Base-by-base conservation (phyloP, 2,113 vertebrate genomes). In the Taxidea taxus region DNA sequence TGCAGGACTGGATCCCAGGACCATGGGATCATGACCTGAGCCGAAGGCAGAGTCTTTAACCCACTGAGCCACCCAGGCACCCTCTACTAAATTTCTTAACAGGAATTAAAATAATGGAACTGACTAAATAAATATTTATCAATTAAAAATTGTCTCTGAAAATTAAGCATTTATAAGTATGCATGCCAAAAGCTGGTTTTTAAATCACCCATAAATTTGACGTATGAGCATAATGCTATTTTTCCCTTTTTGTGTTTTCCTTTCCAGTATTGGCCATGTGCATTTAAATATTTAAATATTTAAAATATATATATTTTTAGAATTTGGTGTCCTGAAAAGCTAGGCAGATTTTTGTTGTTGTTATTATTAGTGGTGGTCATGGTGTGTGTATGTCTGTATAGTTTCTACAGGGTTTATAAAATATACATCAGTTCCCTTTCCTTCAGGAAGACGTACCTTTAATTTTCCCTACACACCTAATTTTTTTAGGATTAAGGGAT, bases 401-500 rank as follows among this genome's bases (percentile, higher is more conserved):
- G 12, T 82, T 37, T 80, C 9, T 18, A 64, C 4, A 92, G 16
- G 81, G 9, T 84, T 95, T 37, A 44, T 42, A 94, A 96, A 80
- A 77, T 80, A 58, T 2, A 87, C 3, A 60, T 75, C 13, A 72
- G 8, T 77, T 83, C 78, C 6, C 44, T 89, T 97, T 82, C n/a
- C 37, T 81, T 86, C 89, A 16, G 10, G 29, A 66, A 77, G 70
- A 51, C 66, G 5, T 82, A 37, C n/a, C 14, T 80, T 82, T 6
- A 60, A 7, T 82, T 90, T 94, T 95, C 31, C 37, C 54, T 80
- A 66, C 72, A 56, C 15, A 82, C 21, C 10, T 68, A 29, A 56
- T 60, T 8, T 39, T 97, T 95, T 83, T 77, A 94, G 9, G 7
- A 87, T 88, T 87, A 72, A 83, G 47, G 21, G 86, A n/a, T 64